Conservation (phyloP, 2,797 vertebrate genomes). For the Rhynchotus rufescens region DNA sequence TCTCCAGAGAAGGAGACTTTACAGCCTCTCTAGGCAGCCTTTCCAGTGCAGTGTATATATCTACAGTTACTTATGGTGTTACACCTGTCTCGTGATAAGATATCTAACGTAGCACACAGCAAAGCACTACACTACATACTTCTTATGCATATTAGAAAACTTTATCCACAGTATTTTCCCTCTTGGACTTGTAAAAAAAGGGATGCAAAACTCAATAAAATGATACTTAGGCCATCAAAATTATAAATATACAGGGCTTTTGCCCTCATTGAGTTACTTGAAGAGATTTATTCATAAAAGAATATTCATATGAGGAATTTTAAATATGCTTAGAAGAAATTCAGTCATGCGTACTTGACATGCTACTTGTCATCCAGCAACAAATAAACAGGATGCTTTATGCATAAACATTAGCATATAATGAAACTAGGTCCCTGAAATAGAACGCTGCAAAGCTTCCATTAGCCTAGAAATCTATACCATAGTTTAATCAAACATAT, state of each 20-base stretch:
- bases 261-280: background rate
- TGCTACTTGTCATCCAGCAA: background rate
- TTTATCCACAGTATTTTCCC: background rate
- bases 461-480: background rate
- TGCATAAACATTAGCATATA: slow-evolving; percentile 10
- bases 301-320: background rate
- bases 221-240: background rate
- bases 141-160: background rate
- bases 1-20: too few relatives aligned
- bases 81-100: background rate
- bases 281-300: background rate
- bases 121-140: background rate
- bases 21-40: too few relatives aligned
- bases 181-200: background rate
- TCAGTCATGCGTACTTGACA: background rate
- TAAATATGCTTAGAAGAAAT: slow-evolving; percentile 2
- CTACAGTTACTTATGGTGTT: background rate
- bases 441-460: background rate
- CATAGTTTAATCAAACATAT: background rate
- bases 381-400: background rate
- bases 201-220: background rate
- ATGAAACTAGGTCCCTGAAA: background rate
- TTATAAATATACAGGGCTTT: background rate
- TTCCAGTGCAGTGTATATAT: background rate
- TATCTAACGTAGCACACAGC: background rate